Base-by-base conservation (phyloP, 2,113 vertebrate species). In the Entelurus aequoreus region DNA sequence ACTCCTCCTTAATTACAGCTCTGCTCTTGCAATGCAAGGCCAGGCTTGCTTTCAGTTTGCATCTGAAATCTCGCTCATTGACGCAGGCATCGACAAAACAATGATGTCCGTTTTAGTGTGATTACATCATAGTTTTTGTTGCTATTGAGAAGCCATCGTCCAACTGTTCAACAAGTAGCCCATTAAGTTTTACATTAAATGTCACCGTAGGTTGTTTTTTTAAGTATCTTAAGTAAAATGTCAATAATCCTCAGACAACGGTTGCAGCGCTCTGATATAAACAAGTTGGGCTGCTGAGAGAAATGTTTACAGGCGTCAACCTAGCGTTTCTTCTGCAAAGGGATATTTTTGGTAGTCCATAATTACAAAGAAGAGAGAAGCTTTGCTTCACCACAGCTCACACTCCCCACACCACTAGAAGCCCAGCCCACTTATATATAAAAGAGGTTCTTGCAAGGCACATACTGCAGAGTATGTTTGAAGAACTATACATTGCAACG, bases 301-400 rank as follows among this genome's bases (percentile, higher is more conserved):
- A 75, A 68, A 38, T 49, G 48, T 38, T 54, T 28, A 44, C 35
- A 49, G 35, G 60, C 74, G 55, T 63, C 47, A 75, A 46, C 65
- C 65, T 64, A n/a, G 62, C 15, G 54, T 54, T 60, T 73, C 74
- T 64, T 75, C 65, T 60, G 77, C 74, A 55, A 10, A 10, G 50
- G 40, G 68, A 74, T 77, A 88, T 86, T 89, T 89, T 83, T 78
- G 40, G 67, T 80, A 70, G 59, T 46, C 63, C 66, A 56, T 86
- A 90, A 90, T 88, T 90, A 90, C 78, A 84, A 79, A 83, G 88
- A 75, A 82, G 84, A 78, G 63, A 77, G 65, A 68, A 61, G 77
- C 62, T 84, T 63, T 51, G 65, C 79, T 79, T 77, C 74, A 69
- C 50, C 5, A 68, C 62, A 42, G 62, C 57, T 74, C 42, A 46